Evolutionary conservation across 2,888 invertebrate genomes (phyloP).

Genomic region (Cataglyphis albicans): DNA sequence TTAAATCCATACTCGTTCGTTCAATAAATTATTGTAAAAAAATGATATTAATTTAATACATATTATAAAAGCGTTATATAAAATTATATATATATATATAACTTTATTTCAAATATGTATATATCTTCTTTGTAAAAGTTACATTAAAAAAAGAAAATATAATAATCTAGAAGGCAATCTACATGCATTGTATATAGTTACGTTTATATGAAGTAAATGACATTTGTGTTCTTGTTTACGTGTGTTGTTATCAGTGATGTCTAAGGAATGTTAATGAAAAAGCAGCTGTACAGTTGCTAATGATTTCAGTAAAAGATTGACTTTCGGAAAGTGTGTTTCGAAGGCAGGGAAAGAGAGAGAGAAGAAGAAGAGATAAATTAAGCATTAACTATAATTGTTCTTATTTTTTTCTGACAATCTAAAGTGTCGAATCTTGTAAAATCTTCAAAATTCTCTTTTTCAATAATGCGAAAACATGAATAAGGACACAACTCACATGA

Average conservation of each 20-base stretch:
- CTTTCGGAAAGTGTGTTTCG: not conserved
- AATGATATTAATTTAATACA: too few relatives aligned
- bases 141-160: not conserved
- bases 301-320: constrained; percentile 17
- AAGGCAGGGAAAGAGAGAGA: not conserved
- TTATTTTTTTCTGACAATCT: not conserved
- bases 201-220: constrained; percentile 30
- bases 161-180: not conserved
- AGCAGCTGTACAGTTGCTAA: not conserved
- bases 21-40: too few relatives aligned
- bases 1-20: too few relatives aligned
- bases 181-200: not conserved
- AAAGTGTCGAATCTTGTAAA: not conserved
- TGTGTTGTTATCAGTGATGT: constrained; percentile 42
- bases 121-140: not conserved
- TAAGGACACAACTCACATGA: constrained; percentile 66
- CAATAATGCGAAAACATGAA: constrained; percentile 14
- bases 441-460: not conserved
- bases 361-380: not conserved
- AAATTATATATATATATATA: too few relatives aligned
- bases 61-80: too few relatives aligned
- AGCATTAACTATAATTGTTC: not conserved
- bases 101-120: not conserved
- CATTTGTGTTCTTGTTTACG: not conserved
- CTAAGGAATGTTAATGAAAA: constrained; percentile 6